phyloP scores from a whole-genome alignment of 2,888 invertebrate species.

The Arrhopalites spinosus region DNA sequence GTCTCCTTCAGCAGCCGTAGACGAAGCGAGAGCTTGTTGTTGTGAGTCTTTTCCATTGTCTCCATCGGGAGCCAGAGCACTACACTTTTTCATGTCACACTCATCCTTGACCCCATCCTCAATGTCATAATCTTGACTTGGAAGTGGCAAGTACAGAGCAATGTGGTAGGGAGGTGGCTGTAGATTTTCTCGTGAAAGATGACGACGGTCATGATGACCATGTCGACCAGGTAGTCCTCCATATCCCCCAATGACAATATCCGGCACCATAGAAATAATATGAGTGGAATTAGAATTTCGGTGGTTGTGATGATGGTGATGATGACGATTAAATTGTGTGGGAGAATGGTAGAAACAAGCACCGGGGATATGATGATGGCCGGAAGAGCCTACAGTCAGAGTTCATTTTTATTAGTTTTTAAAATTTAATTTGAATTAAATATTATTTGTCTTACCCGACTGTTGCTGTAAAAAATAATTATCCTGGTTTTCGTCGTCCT shows the following conservation, averaged over 20 bases:
- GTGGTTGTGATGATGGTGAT: conserved; percentile 1
- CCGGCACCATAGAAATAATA: conserved; percentile 5
- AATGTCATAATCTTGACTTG: conserved; percentile 33
- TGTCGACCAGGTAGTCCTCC: not conserved
- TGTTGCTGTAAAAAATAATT: not conserved
- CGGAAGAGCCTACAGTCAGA: not conserved
- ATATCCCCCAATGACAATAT: not conserved
- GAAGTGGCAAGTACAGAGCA: conserved; percentile 50
- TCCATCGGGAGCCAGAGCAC: too few relatives aligned
- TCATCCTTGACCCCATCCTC: not conserved
- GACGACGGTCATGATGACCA: conserved; percentile 10
- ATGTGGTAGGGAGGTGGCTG: conserved; percentile 54
- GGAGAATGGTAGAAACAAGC: conserved; percentile 8
- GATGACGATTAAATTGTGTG: not conserved
- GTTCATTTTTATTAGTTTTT: too few relatives aligned
- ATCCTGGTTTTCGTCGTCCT: not conserved
- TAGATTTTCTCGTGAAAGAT: not conserved
- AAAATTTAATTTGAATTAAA: too few relatives aligned
- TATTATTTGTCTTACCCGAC: not conserved
- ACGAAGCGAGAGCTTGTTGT: too few relatives aligned
- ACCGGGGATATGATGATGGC: not conserved
- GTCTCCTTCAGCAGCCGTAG: too few relatives aligned
- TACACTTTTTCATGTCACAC: too few relatives aligned
- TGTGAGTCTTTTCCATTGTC: too few relatives aligned
- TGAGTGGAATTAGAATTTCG: not conserved